Conservation (phyloP, 2,797 vertebrate species). For the Apogon hyalosoma region DNA sequence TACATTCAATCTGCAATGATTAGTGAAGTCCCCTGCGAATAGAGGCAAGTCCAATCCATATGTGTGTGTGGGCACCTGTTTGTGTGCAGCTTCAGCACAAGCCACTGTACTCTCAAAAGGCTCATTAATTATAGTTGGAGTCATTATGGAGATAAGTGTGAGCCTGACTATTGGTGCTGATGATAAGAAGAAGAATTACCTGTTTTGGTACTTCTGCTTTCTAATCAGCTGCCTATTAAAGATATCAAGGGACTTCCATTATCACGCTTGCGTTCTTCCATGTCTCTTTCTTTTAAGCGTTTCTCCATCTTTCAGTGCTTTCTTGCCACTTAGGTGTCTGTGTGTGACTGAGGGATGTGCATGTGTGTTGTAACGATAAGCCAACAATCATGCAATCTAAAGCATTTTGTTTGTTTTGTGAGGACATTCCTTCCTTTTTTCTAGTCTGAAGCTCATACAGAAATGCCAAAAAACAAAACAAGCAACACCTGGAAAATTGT, state of each 20-base stretch:
- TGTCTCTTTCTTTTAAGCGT: conserved; percentile 30
- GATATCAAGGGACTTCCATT: conserved; percentile 63
- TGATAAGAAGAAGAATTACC: conserved; percentile 74
- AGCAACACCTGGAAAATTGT: neutral
- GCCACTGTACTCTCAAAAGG: conserved; percentile 69
- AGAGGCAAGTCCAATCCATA: conserved; percentile 17
- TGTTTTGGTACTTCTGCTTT: conserved; percentile 69
- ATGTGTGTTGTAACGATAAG: conserved; percentile 29
- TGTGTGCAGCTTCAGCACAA: conserved; percentile 40
- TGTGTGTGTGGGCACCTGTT: conserved; percentile 42
- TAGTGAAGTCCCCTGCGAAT: conserved; percentile 30
- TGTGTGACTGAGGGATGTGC: conserved; percentile 2
- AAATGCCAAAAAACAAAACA: neutral
- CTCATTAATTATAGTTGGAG: conserved; percentile 75
- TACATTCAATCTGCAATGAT: conserved; percentile 31
- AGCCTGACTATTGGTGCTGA: conserved; percentile 58
- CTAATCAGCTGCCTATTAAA: conserved; percentile 74
- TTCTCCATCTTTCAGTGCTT: conserved; percentile 7
- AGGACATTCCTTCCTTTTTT: neutral
- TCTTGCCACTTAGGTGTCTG: neutral
- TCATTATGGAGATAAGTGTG: conserved; percentile 77
- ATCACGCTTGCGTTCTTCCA: conserved; percentile 46
- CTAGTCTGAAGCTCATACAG: neutral
- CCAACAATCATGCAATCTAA: conserved; percentile 30
- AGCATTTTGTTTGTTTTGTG: conserved; percentile 9